Conservation (phyloP, 2,888 invertebrate genomes). For the Dynastes tityus region DNA sequence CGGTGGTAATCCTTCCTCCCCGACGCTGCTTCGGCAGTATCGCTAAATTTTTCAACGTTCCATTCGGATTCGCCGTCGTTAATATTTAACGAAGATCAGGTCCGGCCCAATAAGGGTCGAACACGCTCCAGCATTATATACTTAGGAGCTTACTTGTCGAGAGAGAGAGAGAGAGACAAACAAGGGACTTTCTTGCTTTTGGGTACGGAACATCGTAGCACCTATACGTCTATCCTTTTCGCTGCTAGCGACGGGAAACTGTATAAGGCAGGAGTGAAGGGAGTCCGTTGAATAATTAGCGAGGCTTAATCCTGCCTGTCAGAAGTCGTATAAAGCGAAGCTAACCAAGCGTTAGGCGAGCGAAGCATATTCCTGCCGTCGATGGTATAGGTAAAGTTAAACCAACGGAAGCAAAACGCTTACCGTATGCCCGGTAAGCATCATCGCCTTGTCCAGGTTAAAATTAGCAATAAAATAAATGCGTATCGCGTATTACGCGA, state of each 20-base stretch:
- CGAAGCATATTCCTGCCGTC: neutral
- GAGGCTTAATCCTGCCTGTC: conserved; percentile 40
- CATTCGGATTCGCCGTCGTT: too few species aligned
- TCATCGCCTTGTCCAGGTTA: too few species aligned
- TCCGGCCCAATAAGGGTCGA: neutral
- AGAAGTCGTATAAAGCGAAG: conserved; percentile 45
- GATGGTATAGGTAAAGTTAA: neutral
- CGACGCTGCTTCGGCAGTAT: too few species aligned
- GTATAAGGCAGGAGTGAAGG: neutral
- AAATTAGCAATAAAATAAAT: too few species aligned
- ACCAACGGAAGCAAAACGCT: conserved; percentile 20
- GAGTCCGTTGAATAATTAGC: conserved; percentile 43
- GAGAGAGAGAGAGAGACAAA: neutral
- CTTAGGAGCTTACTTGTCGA: neutral
- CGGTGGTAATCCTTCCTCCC: too few species aligned
- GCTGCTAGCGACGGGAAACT: neutral
- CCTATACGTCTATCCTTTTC: neutral
- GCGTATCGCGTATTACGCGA: too few species aligned
- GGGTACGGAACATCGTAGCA: neutral
- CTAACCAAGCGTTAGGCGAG: conserved; percentile 29
- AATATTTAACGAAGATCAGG: conserved; percentile 4
- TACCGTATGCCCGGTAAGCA: neutral
- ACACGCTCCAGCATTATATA: neutral
- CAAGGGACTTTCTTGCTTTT: too few species aligned
- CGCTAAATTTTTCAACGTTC: too few species aligned